Percentiles rank a stretch among this genome's conserved stretches.
phyloP scores from a whole-genome alignment of 2,113 vertebrate genomes.

The Cricetomys ansorgei region DNA sequence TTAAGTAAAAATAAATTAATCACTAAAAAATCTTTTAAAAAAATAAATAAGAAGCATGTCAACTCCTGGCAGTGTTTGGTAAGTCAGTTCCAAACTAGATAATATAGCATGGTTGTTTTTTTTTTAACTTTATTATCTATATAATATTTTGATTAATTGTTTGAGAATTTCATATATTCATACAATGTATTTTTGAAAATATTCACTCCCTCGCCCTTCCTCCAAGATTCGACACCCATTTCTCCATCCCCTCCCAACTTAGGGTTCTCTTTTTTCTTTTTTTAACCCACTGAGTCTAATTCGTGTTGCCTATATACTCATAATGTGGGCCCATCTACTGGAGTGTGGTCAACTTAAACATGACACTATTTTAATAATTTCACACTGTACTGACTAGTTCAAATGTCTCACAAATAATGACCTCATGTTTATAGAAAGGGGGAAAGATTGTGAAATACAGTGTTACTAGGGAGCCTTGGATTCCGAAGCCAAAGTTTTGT shows the following conservation, averaged over 20 bases:
- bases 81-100: constrained; percentile 31
- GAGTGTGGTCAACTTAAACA: not conserved
- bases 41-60: not conserved
- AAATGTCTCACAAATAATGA: not conserved
- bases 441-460: constrained; percentile 71
- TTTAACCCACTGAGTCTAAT: not conserved
- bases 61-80: not conserved
- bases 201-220: not conserved
- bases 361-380: constrained; percentile 34
- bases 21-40: not conserved
- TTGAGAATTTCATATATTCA: not conserved
- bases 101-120: not conserved
- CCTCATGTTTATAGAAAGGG: constrained; percentile 83
- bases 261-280: not conserved
- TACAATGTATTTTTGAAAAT: not conserved
- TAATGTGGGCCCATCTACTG: too few species aligned
- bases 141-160: not conserved
- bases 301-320: not conserved
- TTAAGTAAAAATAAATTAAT: not conserved
- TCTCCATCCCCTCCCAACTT: not conserved
- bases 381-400: not conserved
- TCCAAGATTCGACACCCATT: not conserved
- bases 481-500: constrained; percentile 76
- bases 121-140: not conserved
- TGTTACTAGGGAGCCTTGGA: constrained; percentile 68